Evolutionary conservation across 2,888 invertebrate species (phyloP), one percentile per base, ranked within the genome.

Genomic region (Meiosimyza decipiens): DNA sequence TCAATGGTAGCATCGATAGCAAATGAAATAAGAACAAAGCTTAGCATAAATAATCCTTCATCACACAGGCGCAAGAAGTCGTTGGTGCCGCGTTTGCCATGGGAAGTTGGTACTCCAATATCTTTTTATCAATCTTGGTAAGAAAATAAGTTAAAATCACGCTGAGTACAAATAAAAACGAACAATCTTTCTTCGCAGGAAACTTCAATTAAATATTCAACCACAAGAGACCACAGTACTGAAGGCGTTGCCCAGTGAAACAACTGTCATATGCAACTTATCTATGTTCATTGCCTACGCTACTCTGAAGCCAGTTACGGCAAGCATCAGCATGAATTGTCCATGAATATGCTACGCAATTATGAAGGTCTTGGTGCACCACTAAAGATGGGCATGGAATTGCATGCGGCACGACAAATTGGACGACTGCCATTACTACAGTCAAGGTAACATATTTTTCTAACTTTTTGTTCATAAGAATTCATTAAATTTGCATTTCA

Each of bases 361-460:
- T 91, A 91, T 16, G 97, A 97, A 88, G 98, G 98, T 4, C 87
- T 97, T 16, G 95, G 95, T 86, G 96, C 95, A 9, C 97, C 97
- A 0, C 87, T 98, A 59, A 92, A 92, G 83, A 89, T 97, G 63
- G 91, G 92, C 67, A 96, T 97, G 95, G 97, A 98, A 87, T 88
- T 93, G 76, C 93, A 92, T 84, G 92, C 94, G 64, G 92, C 93
- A 0, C 90, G 89, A 70, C 90, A 91, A 87, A 89, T 94, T 11
- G 92, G 92, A 5, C 88, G 90, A 70, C 86, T 91, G 68, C 90
- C 91, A 5, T 91, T 91, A 75, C 80, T 91, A 33, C 86, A 88
- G 51, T 90, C 91, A 3, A 87, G 87, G 86, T 49, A 3, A n/a
- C n/a, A 60, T 16, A 22, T 67, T 18, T 16, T 18, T 6, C n/a